Conservation (phyloP, 1,140 invertebrate species). For the Neotoxoptera formosana region DNA sequence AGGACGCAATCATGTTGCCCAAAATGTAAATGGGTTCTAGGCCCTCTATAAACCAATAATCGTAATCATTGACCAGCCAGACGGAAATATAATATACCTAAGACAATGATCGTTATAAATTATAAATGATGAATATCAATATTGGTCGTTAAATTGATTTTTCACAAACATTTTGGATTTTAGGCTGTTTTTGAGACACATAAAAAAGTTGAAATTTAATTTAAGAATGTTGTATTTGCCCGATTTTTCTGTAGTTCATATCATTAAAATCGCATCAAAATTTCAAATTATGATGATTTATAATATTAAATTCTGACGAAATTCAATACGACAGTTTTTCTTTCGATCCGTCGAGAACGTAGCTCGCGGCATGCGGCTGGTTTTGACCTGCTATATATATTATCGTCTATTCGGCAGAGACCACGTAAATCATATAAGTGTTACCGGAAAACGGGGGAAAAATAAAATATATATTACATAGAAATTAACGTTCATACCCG, state of each 20-base stretch:
- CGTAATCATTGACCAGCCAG: not conserved
- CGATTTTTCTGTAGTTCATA: too few relatives aligned
- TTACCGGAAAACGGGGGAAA: not conserved
- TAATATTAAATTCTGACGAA: not conserved
- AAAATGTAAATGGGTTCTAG: not conserved
- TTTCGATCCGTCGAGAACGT: not conserved
- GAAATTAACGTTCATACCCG: not conserved
- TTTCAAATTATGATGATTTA: too few relatives aligned
- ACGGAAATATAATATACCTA: not conserved
- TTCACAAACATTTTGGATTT: too few relatives aligned
- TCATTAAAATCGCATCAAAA: too few relatives aligned
- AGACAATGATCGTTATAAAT: too few relatives aligned
- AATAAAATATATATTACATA: not conserved
- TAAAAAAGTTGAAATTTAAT: too few relatives aligned
- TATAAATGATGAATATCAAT: too few relatives aligned
- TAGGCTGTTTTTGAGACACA: too few relatives aligned
- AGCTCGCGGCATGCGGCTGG: not conserved
- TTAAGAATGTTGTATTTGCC: too few relatives aligned
- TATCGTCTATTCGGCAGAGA: not conserved
- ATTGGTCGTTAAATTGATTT: too few relatives aligned
- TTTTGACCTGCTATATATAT: too few relatives aligned
- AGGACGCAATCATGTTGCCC: not conserved
- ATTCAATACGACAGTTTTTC: not conserved
- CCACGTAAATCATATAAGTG: not conserved
- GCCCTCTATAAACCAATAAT: not conserved